Percentiles rank a stretch among this genome's conserved stretches.
phyloP scores from a whole-genome alignment of 2,113 vertebrate species.

The Prunella himalayana region DNA sequence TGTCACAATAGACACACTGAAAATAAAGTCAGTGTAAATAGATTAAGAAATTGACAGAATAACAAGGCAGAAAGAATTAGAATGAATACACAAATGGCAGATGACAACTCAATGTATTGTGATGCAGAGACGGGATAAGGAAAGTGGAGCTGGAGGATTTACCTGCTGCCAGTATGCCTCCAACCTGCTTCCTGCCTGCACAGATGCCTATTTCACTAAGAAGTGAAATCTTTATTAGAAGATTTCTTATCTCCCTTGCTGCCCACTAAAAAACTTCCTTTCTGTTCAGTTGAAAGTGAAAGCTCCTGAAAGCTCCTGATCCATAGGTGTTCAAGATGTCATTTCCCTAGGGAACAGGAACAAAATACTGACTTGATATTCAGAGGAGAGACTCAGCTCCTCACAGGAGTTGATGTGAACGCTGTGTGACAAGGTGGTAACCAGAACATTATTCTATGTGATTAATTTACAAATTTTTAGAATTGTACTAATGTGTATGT shows the following conservation, averaged over 20 bases:
- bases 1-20: slow-evolving; percentile 66
- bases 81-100: slow-evolving; percentile 45
- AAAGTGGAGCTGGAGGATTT: background rate
- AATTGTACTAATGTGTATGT: background rate
- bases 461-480: background rate
- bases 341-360: background rate
- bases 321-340: background rate
- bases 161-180: slow-evolving; percentile 35
- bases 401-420: background rate
- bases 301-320: background rate
- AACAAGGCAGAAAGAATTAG: slow-evolving; percentile 70
- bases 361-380: background rate
- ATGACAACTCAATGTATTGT: slow-evolving; percentile 30
- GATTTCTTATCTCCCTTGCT: slow-evolving; percentile 24
- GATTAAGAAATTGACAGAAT: slow-evolving; percentile 74
- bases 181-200: background rate
- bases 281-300: background rate
- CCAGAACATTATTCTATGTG: background rate
- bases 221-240: slow-evolving; percentile 27
- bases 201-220: background rate
- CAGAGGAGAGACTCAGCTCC: background rate
- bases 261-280: background rate
- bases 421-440: background rate
- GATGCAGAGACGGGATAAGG: background rate
- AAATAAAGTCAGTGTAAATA: slow-evolving; percentile 74